Evolutionary conservation across 1,140 invertebrate species (phyloP), one percentile per base, ranked within the genome.

Genomic region (Vanessa atalanta): DNA sequence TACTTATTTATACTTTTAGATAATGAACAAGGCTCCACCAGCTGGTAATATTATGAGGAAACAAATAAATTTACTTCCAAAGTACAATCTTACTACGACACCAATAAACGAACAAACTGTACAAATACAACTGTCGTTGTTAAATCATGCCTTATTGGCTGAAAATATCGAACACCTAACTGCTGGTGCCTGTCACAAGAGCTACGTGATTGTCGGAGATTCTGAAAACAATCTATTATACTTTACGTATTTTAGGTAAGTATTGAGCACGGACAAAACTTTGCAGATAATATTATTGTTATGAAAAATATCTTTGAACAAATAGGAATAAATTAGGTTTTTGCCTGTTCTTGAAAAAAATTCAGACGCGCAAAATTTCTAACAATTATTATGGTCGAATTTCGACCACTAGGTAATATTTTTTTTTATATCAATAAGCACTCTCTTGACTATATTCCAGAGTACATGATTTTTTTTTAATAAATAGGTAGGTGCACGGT

Each of bases 11-110:
- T 67, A 16, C 31, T 68, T 76, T 47, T 74, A 92, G 93, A 91
- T 93, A 83, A 92, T 93, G 85, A 93, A 93, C 77, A 93, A 91
- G 85, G 85, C 87, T 12, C 86, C 93, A 31, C 91, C 93, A 61
- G 85, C 87, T 7, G 92, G 91, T 23, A 93, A 93, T 69, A 61
- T 88, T 55, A 47, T 93, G 3, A 82, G 86, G 16, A 90, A 90
- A 79, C 92, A 93, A 88, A 84, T 93, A 47, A 84, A 80, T 57
- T 75, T 92, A n/a, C 79, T 93, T 0, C 93, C 92, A 43, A 89
- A 90, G 73, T 93, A 93, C 77, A 81, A 85, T 15, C 55, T 93
- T 7, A 84, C 73, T 16, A 73, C 88, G 11, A 84, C 73, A 26
- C 82, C 87, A 43, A 65, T 84, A 53, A 82, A 89, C 37, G 82